A percentile compares a stretch with the other conserved stretches of the same genome.
Conservation (phyloP, 1,140 invertebrate species). For the Philotrypesis tridentata region DNA sequence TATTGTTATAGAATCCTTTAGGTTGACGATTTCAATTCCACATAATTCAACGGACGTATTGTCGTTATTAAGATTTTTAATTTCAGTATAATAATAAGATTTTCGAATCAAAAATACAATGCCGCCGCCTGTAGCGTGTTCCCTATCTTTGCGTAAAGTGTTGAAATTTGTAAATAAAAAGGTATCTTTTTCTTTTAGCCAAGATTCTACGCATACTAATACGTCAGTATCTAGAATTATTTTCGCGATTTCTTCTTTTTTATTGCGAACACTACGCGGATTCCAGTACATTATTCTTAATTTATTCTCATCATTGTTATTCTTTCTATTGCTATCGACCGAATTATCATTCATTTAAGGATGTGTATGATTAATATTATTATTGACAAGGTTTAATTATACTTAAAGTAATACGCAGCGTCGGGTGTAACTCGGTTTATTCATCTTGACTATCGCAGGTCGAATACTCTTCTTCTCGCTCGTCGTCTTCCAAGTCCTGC, state of each 20-base stretch:
- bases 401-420: no score
- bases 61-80: background rate
- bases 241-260: background rate
- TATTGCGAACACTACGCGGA: background rate
- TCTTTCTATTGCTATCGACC: no score
- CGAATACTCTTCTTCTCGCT: no score
- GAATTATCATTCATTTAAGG: no score
- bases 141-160: background rate
- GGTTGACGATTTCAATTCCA: background rate
- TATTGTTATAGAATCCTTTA: background rate
- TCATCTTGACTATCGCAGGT: no score
- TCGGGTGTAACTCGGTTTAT: no score
- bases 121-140: background rate
- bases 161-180: background rate
- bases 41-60: background rate
- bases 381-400: no score
- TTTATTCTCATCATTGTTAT: no score
- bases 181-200: background rate
- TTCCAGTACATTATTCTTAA: background rate
- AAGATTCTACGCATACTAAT: background rate
- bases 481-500: no score
- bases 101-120: constrained; percentile 6
- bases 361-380: no score
- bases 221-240: background rate
- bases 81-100: background rate